Base-by-base conservation (phyloP, 2,888 invertebrate species). In the Eristalinus sepulchralis region DNA sequence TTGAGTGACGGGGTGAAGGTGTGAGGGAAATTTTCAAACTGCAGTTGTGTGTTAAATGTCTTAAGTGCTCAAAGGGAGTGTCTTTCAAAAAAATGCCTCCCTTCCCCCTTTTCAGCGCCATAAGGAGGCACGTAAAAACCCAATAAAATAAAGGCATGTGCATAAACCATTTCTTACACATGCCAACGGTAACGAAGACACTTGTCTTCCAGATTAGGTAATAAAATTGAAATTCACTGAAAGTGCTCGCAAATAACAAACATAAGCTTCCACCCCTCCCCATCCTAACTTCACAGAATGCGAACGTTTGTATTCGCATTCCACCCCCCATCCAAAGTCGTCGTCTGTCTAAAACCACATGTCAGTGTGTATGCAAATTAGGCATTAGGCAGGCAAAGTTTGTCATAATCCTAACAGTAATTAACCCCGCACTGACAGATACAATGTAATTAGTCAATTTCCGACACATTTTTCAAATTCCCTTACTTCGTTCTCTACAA, bases 341-440 rank as follows among this genome's bases (percentile, higher is more conserved):
- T 24, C 11, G 10, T 57, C 57, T 11, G 11, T 24, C 57, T 10
- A 22, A 57, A 39, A n/a, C 17, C 17, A 5, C 2, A 20, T 20
- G 31, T 33, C 27, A 27, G 33, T 59, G 10, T 31, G 68, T 39
- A 79, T 79, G 68, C 53, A 79, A 79, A 83, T 75, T 63, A 55
- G 57, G 36, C 24, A 22, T 68, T 27, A 53, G 62, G 60, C 53
- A 71, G 60, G 13, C 47, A 67, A 84, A 71, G 59, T 84, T 76
- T 79, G 55, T 66, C 47, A 76, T 66, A 70, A 71, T 64, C 60
- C 59, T 39, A 67, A 71, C 66, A 76, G 71, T 84, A 84, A 84
- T 80, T 76, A 84, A 57, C 84, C 53, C 27, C 75, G 71, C 67
- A 34, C 55, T 80, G 84, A 57, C 75, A 76, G 68, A 75, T 39